phyloP scores from a whole-genome alignment of 2,797 vertebrate species.

The Acridotheres tristis region DNA sequence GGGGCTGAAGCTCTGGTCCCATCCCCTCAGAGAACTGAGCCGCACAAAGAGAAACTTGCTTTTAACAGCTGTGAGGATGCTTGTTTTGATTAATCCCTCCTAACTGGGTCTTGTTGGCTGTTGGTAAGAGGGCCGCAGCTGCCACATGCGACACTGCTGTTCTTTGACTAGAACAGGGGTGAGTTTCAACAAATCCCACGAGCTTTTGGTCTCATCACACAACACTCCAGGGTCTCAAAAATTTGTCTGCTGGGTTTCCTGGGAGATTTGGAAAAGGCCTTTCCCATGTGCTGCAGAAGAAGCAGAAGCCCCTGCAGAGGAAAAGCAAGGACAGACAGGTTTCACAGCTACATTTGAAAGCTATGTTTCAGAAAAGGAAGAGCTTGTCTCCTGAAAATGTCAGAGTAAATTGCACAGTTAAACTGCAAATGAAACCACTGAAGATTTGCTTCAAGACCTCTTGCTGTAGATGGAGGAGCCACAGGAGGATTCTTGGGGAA shows the following conservation, averaged over 20 bases:
- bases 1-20: not conserved
- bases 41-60: not conserved
- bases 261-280: not conserved
- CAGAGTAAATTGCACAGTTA: not conserved
- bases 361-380: not conserved
- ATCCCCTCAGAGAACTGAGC: not conserved
- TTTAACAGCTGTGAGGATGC: not conserved
- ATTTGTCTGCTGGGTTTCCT: not conserved
- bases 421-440: not conserved
- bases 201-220: not conserved
- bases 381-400: not conserved
- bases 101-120: not conserved
- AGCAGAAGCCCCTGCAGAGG: not conserved
- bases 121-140: accelerated
- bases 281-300: not conserved
- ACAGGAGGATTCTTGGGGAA: not conserved
- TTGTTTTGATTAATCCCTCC: not conserved
- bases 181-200: not conserved
- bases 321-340: not conserved
- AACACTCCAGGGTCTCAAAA: not conserved
- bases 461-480: not conserved
- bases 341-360: not conserved
- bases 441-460: not conserved
- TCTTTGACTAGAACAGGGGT: not conserved
- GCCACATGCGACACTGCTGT: accelerated